phyloP scores from a whole-genome alignment of 2,888 invertebrate genomes.

The Ormyrus nitidulus region DNA sequence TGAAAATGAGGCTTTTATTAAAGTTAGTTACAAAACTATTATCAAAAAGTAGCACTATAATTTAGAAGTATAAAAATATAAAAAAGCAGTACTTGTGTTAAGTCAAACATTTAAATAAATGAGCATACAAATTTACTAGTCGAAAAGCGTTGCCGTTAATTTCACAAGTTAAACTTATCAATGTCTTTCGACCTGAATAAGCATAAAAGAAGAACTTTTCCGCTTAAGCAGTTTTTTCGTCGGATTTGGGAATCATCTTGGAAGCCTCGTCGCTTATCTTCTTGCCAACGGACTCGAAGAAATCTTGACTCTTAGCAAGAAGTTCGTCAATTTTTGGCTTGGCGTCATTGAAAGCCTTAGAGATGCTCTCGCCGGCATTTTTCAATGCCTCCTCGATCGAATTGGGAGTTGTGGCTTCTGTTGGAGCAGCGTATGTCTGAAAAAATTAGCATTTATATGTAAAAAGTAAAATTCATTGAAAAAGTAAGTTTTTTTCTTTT shows the following conservation, averaged over 20 bases:
- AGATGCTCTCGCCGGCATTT: slow-evolving; percentile 54
- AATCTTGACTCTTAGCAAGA: slow-evolving; percentile 58
- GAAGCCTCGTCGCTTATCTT: slow-evolving; percentile 59
- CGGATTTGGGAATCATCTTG: slow-evolving; percentile 63
- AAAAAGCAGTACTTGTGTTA: neutral
- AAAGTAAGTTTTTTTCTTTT: too few relatives aligned
- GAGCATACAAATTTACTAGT: neutral
- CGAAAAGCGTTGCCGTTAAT: neutral
- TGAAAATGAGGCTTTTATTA: slow-evolving; percentile 18
- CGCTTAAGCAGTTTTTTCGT: slow-evolving; percentile 28
- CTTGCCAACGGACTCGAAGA: slow-evolving; percentile 60
- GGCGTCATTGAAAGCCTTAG: slow-evolving; percentile 58
- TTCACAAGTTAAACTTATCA: slow-evolving; percentile 11
- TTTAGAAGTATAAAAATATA: slow-evolving; percentile 28
- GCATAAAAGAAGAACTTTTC: too few relatives aligned
- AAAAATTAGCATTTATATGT: too few relatives aligned
- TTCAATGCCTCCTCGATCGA: slow-evolving; percentile 53
- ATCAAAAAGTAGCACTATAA: neutral
- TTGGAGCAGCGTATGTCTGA: slow-evolving; percentile 43
- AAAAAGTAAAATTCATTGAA: too few relatives aligned
- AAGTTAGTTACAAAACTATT: neutral
- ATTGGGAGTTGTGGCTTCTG: slow-evolving; percentile 5
- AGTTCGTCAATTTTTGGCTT: slow-evolving; percentile 61
- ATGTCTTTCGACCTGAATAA: neutral
- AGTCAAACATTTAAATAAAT: neutral